Evolutionary conservation across 1,140 invertebrate species (phyloP).

Genomic region (Muscidifurax raptorellus): DNA sequence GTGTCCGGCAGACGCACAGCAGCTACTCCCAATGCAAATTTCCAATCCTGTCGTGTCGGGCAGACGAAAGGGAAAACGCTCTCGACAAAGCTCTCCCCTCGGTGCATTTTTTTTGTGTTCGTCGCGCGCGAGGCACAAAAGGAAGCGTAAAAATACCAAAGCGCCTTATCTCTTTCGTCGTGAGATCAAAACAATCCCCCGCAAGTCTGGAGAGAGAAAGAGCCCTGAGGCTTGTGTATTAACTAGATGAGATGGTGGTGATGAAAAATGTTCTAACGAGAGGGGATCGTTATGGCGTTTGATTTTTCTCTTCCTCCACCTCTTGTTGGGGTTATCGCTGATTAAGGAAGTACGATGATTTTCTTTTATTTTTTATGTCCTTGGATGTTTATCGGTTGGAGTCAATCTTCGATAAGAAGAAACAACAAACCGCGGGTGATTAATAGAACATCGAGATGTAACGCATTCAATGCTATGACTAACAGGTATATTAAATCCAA

Average conservation of each 20-base stretch:
- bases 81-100: constrained; percentile 21
- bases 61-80: constrained; percentile 7
- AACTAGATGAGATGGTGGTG: not conserved
- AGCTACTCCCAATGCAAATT: constrained; percentile 30
- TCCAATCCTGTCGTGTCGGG: constrained; percentile 3
- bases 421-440: not conserved
- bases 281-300: not conserved
- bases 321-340: too few species aligned
- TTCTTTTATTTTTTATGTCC: not conserved
- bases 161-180: constrained; percentile 1
- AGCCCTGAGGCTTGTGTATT: not conserved
- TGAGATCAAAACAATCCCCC: constrained; percentile 29
- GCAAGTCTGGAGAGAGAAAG: not conserved
- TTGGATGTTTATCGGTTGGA: not conserved
- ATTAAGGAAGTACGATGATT: not conserved
- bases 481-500: not conserved
- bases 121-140: not conserved
- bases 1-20: not conserved
- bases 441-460: not conserved
- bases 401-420: not conserved
- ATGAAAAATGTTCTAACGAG: not conserved
- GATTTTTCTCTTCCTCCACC: too few species aligned
- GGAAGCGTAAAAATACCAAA: not conserved
- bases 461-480: not conserved
- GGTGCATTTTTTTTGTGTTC: constrained; percentile 8